Evolutionary conservation across 2,113 vertebrate species (phyloP), one percentile per base, ranked within the genome.

Genomic region (Alligator mississippiensis): DNA sequence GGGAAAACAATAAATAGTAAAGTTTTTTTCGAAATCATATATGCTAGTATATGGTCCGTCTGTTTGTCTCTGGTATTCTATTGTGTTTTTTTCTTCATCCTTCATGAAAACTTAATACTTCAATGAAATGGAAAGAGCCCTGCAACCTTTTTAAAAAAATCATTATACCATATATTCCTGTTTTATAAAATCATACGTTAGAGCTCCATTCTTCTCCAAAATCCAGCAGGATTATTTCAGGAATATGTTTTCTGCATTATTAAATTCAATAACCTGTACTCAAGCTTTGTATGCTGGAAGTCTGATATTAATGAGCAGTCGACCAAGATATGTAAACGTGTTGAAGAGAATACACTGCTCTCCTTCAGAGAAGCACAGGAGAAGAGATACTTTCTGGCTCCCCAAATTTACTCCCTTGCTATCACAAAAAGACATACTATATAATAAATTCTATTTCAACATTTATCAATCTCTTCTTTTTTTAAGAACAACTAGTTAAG

Each of bases 41-140:
- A 47, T 47, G 54, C 0, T 4, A 1, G 0, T 61, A 80, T 9
- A 6, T 1, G 47, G 77, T 54, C 28, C 2, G n/a, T 89, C 10
- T 78, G 58, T 38, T 38, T 38, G 62, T 80, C 59, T 84, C 18
- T 82, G 8, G 2, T 82, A 59, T 89, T 90, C 22, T 4, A 47
- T 3, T 66, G 24, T 76, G 27, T 27, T 34, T 61, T 14, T 78
- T 47, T 47, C 16, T 11, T 25, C 88, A 25, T 59, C 84, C 3
- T 63, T 5, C 38, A 85, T 70, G 10, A 27, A 30, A 84, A 87
- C 1, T 19, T 70, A 5, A 5, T 14, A 15, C 11, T 55, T 25
- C 1, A 88, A 90, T 55, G 13, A 86, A 13, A 11, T 34, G 64
- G 85, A 75, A 2, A 9, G 1, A 93, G 14, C 82, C 27, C 24